These are phyloP conservation scores for Gymnopithys bicolor DNA, from an alignment of 2,797 vertebrate species.

Conservation along the genomic window DNA sequence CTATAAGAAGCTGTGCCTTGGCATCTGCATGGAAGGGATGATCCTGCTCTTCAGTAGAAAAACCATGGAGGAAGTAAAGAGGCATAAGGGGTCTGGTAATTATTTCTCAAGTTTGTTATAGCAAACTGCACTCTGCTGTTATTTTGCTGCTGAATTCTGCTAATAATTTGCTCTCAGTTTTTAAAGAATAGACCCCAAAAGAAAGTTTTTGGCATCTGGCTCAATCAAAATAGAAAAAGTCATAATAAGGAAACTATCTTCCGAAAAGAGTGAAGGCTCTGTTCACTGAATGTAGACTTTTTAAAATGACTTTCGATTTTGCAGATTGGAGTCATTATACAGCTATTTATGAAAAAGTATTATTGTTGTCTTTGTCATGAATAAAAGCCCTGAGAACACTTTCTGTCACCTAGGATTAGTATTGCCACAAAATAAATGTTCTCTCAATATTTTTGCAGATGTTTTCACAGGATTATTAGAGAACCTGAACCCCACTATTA, in stretches of 20 bases:
- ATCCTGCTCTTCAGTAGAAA: not conserved
- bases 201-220: constrained; percentile 39
- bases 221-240: constrained; percentile 44
- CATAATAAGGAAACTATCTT: constrained; percentile 32
- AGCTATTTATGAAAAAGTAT: constrained; percentile 43
- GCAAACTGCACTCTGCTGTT: not conserved
- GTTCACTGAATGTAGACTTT: constrained; percentile 49
- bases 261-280: constrained; percentile 27
- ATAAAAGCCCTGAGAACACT: constrained; percentile 41
- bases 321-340: constrained; percentile 39
- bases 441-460: constrained; percentile 24
- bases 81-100: not conserved
- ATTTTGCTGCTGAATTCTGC: constrained; percentile 19
- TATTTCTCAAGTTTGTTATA: constrained; percentile 20
- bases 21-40: not conserved
- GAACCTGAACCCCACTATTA: constrained; percentile 23
- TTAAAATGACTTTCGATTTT: constrained; percentile 53
- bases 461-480: constrained; percentile 3
- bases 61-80: not conserved
- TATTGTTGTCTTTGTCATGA: constrained; percentile 48
- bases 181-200: constrained; percentile 32
- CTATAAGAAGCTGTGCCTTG: not conserved
- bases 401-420: constrained; percentile 51
- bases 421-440: constrained; percentile 39
- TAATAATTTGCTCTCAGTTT: constrained; percentile 16